Evolutionary conservation across 2,888 invertebrate species (phyloP).

Genomic region (Tineola bisselliella): DNA sequence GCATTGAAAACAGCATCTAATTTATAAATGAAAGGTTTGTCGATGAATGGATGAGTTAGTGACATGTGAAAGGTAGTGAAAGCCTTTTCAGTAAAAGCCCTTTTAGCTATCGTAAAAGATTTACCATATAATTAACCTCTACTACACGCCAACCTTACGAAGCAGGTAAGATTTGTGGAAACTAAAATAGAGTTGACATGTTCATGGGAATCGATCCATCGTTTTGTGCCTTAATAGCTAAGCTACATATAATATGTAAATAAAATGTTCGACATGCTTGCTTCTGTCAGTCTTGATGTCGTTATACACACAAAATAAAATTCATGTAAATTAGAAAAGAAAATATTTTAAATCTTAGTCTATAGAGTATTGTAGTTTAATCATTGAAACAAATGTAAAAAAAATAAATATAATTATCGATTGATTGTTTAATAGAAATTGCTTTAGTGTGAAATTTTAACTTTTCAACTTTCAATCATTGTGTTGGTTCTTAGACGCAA

Average conservation of each 20-base stretch:
- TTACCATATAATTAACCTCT: conserved; percentile 13
- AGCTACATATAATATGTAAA: no score
- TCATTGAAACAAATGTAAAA: background rate
- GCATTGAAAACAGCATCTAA: conserved; percentile 9
- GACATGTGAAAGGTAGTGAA: conserved; percentile 12
- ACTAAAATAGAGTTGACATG: conserved; percentile 3
- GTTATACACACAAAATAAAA: no score
- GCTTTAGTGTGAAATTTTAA: background rate
- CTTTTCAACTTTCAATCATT: conserved; percentile 9
- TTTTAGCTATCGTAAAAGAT: conserved; percentile 12
- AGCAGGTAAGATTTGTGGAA: background rate
- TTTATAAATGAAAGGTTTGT: conserved; percentile 9
- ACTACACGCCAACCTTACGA: background rate
- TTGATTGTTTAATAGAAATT: background rate
- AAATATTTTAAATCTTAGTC: background rate
- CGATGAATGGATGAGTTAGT: conserved; percentile 11
- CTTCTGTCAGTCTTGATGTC: no score
- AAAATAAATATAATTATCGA: background rate
- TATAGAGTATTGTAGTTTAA: no score
- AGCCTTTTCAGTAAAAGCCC: conserved; percentile 12
- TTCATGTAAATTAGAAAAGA: no score
- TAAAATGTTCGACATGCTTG: no score
- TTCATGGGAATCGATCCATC: conserved; percentile 1
- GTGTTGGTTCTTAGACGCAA: conserved; percentile 3
- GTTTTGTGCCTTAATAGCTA: background rate